Evolutionary conservation across 2,888 invertebrate genomes (phyloP).

Genomic region (Drosophila quinaria): DNA sequence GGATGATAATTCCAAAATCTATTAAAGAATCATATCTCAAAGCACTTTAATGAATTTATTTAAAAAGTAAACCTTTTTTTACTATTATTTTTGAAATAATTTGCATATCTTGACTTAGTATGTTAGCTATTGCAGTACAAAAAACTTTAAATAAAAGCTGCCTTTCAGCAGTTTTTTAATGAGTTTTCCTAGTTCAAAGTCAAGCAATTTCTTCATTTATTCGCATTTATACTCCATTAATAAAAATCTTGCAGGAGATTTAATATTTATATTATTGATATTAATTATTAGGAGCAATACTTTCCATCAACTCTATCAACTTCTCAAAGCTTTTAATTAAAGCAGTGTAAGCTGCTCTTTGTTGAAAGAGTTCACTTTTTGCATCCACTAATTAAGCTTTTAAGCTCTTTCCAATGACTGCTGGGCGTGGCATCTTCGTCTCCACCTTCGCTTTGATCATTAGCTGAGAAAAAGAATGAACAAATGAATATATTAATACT

Average conservation of each 20-base stretch:
- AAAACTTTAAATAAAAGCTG: no score
- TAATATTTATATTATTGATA: no score
- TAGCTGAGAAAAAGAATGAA: not conserved
- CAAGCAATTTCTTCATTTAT: no score
- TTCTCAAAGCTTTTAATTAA: not conserved
- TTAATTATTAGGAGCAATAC: not conserved
- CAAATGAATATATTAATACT: not conserved
- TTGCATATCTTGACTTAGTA: no score
- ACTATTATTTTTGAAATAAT: no score
- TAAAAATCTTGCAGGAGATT: no score
- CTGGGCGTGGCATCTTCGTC: not conserved
- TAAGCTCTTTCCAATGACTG: not conserved
- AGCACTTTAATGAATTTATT: no score
- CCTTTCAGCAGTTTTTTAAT: not conserved
- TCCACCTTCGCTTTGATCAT: conserved; percentile 9
- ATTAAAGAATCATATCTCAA: no score
- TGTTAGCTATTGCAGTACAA: no score
- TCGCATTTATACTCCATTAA: no score
- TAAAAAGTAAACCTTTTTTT: no score
- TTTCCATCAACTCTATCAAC: not conserved
- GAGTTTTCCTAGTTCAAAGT: not conserved
- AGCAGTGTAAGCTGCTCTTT: not conserved
- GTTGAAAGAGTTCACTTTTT: not conserved
- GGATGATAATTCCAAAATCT: no score
- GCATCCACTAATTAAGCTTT: conserved; percentile 1